A percentile compares a stretch with the other conserved stretches of the same genome.
These are phyloP conservation scores for Pogonomyrmex barbatus DNA, from an alignment of 1,140 invertebrate species.

Conservation along the genomic window DNA sequence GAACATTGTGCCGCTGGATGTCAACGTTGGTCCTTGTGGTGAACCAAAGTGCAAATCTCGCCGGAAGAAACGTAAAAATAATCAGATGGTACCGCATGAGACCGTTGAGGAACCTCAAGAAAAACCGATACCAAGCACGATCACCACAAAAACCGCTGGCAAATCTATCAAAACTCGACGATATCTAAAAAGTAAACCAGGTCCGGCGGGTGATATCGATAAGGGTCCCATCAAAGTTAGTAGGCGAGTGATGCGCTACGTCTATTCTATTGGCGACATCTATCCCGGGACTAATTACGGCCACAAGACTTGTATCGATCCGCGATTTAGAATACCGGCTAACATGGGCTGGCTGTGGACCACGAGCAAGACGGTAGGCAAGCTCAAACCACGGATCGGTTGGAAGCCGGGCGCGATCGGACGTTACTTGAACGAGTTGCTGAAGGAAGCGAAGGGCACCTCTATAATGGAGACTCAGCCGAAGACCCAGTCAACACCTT, in stretches of 20 bases:
- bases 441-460: slow-evolving; percentile 76
- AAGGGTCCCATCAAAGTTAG: slow-evolving; percentile 69
- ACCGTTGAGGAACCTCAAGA: background rate
- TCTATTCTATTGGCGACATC: slow-evolving; percentile 70
- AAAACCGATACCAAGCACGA: no score
- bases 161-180: background rate
- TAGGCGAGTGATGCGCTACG: slow-evolving; percentile 77
- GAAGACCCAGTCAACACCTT: background rate
- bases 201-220: slow-evolving; percentile 22
- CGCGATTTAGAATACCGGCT: slow-evolving; percentile 79
- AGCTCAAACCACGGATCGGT: slow-evolving; percentile 78
- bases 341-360: slow-evolving; percentile 85
- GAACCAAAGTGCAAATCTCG: slow-evolving; percentile 78
- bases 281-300: slow-evolving; percentile 79
- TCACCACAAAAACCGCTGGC: background rate
- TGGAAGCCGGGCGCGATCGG: slow-evolving; percentile 84
- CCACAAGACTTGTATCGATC: slow-evolving; percentile 80
- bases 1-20: background rate
- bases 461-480: slow-evolving; percentile 59
- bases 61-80: slow-evolving; percentile 50
- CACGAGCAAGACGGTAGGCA: slow-evolving; percentile 65
- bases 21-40: slow-evolving; percentile 77
- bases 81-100: background rate
- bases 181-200: slow-evolving; percentile 5
- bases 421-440: slow-evolving; percentile 74